Percentiles rank a stretch among this genome's conserved stretches.
Conservation (phyloP, 2,797 vertebrate genomes). For the Labeo calbasu region DNA sequence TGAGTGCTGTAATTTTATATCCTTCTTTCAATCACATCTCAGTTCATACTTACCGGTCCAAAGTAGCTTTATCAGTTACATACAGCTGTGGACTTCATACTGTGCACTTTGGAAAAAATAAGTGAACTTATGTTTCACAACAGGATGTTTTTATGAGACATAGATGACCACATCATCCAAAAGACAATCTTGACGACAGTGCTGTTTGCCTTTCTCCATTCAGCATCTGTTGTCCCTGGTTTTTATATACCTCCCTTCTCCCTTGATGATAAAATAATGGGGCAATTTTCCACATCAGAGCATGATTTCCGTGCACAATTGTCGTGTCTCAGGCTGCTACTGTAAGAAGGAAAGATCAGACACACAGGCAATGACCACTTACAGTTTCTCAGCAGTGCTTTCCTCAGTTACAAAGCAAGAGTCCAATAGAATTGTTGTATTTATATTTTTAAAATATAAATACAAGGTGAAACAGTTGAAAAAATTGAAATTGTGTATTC, state of each 20-base stretch:
- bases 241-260: constrained; percentile 43
- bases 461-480: neutral
- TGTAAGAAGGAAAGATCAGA: constrained; percentile 30
- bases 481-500: neutral
- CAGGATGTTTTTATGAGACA: neutral
- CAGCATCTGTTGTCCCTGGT: constrained; percentile 42
- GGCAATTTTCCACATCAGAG: constrained; percentile 54
- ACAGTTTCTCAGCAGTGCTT: neutral
- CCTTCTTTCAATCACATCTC: constrained; percentile 47
- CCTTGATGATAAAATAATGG: constrained; percentile 53
- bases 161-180: constrained; percentile 2
- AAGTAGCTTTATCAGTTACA: neutral
- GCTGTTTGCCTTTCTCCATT: constrained; percentile 5
- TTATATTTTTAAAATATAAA: neutral
- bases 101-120: constrained; percentile 15
- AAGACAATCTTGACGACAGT: constrained; percentile 8
- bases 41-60: constrained; percentile 31
- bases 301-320: constrained; percentile 37
- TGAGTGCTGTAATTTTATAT: constrained; percentile 65
- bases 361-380: neutral
- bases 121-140: neutral
- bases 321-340: constrained; percentile 31
- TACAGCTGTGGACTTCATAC: constrained; percentile 19
- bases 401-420: neutral
- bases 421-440: neutral